Evolutionary conservation across 2,113 vertebrate species (phyloP).

Genomic region (Axis porcinus): DNA sequence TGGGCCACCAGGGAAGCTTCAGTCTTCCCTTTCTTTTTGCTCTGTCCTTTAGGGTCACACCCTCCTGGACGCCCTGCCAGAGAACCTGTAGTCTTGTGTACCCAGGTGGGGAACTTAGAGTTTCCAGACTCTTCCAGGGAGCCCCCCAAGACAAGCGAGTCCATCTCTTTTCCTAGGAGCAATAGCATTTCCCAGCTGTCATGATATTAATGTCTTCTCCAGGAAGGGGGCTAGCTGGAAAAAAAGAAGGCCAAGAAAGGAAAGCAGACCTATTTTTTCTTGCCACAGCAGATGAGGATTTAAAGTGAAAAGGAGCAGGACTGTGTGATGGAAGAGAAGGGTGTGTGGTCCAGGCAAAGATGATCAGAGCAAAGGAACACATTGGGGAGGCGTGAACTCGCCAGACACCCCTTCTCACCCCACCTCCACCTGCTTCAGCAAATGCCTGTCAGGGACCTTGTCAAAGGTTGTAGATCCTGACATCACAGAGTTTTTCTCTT

Average conservation of each 20-base stretch:
- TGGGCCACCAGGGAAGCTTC: not conserved
- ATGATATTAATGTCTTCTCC: not conserved
- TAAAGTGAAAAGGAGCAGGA: too few species aligned
- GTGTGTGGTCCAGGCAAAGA: not conserved
- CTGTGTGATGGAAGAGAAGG: not conserved
- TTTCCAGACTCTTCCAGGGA: not conserved
- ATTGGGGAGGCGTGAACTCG: fast-evolving
- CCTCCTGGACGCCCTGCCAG: not conserved
- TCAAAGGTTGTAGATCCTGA: not conserved
- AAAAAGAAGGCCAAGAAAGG: not conserved
- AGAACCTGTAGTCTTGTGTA: not conserved
- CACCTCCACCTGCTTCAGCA: not conserved
- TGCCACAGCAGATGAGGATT: not conserved
- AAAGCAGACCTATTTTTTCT: not conserved
- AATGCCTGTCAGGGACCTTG: not conserved
- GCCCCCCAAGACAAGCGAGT: not conserved
- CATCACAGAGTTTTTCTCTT: not conserved
- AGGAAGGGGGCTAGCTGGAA: not conserved
- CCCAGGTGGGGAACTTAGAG: not conserved
- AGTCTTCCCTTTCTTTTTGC: not conserved
- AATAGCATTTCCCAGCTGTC: not conserved
- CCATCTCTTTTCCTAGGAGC: not conserved
- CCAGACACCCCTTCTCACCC: not conserved
- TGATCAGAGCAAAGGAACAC: not conserved
- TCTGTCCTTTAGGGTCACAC: not conserved